These are phyloP conservation scores for Eufriesea mexicana DNA, from an alignment of 1,140 invertebrate genomes.

Conservation along the genomic window DNA sequence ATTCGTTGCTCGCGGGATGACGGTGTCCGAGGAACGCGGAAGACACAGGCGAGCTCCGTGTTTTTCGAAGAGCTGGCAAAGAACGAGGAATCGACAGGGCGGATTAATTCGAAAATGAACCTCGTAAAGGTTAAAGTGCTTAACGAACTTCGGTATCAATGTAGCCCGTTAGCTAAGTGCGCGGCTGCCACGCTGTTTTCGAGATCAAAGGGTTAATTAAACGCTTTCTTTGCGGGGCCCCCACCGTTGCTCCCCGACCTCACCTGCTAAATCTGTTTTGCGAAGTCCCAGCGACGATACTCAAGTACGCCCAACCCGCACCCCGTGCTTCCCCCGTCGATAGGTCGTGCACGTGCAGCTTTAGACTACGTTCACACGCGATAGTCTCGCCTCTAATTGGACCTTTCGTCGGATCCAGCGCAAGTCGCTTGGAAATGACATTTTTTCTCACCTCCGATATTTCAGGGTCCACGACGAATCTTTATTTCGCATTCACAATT, in stretches of 20 bases:
- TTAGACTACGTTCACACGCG: slow-evolving; percentile 12
- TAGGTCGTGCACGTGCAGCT: slow-evolving; percentile 6
- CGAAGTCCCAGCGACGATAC: slow-evolving; percentile 21
- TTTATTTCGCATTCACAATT: too few species aligned
- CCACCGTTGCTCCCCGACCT: slow-evolving; percentile 12
- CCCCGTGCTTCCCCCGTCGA: neutral
- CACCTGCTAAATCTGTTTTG: slow-evolving; percentile 50
- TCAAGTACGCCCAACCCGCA: neutral
- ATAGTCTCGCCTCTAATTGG: slow-evolving; percentile 31
- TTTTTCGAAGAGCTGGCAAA: neutral
- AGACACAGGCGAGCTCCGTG: neutral
- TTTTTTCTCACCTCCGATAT: neutral
- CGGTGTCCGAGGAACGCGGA: neutral
- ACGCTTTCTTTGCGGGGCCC: slow-evolving; percentile 34
- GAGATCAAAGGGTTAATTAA: slow-evolving; percentile 55
- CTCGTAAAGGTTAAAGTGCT: slow-evolving; percentile 50
- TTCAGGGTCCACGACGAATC: too few species aligned
- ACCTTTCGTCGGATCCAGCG: neutral
- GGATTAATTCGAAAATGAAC: slow-evolving; percentile 50
- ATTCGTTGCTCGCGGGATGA: neutral
- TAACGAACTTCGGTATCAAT: slow-evolving; percentile 53
- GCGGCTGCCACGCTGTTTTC: slow-evolving; percentile 48
- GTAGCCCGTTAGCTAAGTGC: slow-evolving; percentile 41
- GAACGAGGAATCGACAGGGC: slow-evolving; percentile 13
- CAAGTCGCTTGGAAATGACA: neutral